Evolutionary conservation across 2,797 vertebrate species (phyloP).

Genomic region (Falco columbarius): DNA sequence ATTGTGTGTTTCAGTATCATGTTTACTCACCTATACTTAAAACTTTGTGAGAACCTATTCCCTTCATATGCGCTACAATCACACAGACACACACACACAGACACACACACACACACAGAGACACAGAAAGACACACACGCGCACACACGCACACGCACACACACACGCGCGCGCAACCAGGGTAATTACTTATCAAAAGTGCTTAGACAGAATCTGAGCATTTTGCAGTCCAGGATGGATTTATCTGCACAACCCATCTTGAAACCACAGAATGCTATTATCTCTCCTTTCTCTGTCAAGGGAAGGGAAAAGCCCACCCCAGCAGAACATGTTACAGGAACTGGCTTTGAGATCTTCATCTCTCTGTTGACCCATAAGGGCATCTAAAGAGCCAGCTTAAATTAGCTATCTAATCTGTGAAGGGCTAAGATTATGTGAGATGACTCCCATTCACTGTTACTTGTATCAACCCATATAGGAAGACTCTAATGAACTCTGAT

Average conservation of each 20-base stretch:
- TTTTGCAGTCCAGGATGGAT: neutral
- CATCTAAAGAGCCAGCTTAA: neutral
- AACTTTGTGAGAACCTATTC: neutral
- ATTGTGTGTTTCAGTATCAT: neutral
- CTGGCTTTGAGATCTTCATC: neutral
- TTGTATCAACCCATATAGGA: neutral
- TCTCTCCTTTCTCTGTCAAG: neutral
- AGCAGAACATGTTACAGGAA: neutral
- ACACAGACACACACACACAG: neutral
- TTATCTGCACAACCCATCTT: neutral
- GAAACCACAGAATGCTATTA: neutral
- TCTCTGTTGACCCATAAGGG: neutral
- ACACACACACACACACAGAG: too few relatives aligned
- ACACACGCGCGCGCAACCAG: fast-evolving
- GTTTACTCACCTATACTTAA: neutral
- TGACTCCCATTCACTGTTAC: neutral
- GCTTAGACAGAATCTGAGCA: neutral
- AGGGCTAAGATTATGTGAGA: neutral
- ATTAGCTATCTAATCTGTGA: neutral
- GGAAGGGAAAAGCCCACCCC: neutral
- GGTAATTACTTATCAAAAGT: neutral
- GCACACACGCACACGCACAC: too few relatives aligned
- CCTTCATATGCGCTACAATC: neutral
- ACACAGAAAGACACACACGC: neutral
- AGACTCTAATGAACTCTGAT: neutral